A percentile compares a stretch with the other conserved stretches of the same genome.
These are phyloP conservation scores for Chloroceryle amazona DNA, from an alignment of 2,797 vertebrate genomes.

Conservation along the genomic window DNA sequence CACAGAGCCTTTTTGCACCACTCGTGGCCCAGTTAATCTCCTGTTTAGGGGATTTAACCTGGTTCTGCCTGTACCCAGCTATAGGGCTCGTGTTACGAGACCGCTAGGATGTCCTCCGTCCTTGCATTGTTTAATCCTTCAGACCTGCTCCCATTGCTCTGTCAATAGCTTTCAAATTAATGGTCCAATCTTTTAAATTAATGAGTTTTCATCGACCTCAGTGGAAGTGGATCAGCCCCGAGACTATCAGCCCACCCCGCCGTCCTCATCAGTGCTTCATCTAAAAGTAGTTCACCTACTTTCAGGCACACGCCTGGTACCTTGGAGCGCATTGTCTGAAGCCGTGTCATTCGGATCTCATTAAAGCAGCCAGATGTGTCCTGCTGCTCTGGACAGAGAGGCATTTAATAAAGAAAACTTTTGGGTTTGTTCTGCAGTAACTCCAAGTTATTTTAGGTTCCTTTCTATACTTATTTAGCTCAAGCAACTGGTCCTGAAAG, in stretches of 20 bases:
- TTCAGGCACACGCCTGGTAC: not conserved
- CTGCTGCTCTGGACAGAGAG: not conserved
- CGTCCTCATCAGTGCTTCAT: not conserved
- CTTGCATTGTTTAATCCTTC: not conserved
- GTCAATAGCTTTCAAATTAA: not conserved
- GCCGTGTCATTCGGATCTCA: not conserved
- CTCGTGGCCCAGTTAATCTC: not conserved
- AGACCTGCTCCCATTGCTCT: not conserved
- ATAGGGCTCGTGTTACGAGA: rapidly evolving
- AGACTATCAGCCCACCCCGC: not conserved
- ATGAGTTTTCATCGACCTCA: slow-evolving; percentile 15
- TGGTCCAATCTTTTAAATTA: not conserved
- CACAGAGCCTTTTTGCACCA: rapidly evolving
- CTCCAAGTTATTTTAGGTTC: not conserved
- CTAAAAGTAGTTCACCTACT: slow-evolving; percentile 1
- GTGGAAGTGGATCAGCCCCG: slow-evolving; percentile 9
- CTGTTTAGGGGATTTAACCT: not conserved
- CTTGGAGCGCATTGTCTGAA: not conserved
- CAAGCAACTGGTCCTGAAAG: not conserved
- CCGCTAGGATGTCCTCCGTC: not conserved
- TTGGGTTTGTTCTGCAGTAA: not conserved
- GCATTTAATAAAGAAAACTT: not conserved
- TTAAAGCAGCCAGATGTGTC: not conserved
- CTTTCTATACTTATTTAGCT: not conserved
- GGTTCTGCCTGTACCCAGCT: not conserved